These are phyloP conservation scores for Harpegnathos saltator DNA, from an alignment of 1,140 invertebrate species.

Conservation along the genomic window DNA sequence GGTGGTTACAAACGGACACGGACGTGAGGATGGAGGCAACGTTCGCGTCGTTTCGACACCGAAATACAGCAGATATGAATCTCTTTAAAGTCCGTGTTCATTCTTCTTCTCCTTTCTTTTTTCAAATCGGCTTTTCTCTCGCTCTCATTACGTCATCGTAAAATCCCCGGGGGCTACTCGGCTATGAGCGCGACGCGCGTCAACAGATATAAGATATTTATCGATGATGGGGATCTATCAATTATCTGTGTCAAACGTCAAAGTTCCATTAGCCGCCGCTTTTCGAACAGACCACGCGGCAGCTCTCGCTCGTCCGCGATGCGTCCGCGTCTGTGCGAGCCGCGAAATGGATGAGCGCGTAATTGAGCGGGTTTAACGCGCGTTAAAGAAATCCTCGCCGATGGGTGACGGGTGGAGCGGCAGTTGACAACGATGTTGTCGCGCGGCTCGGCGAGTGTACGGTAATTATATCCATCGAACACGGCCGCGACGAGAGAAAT, in stretches of 20 bases:
- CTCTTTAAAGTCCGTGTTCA: too few relatives aligned
- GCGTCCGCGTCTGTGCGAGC: neutral
- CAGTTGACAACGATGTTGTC: constrained; percentile 18
- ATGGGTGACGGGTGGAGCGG: constrained; percentile 35
- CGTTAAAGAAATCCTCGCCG: constrained; percentile 20
- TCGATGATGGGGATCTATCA: constrained; percentile 33
- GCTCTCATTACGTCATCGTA: neutral
- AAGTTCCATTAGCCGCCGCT: neutral
- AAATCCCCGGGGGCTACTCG: too few relatives aligned
- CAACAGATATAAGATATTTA: neutral
- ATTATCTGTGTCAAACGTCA: constrained; percentile 12
- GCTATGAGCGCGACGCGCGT: neutral
- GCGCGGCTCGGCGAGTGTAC: constrained; percentile 14
- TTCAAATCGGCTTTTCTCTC: too few relatives aligned
- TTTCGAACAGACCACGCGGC: neutral
- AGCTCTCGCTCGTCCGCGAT: neutral
- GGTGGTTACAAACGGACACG: neutral
- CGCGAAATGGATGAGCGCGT: constrained; percentile 20
- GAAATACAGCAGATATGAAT: too few relatives aligned
- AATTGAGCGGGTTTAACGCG: constrained; percentile 40
- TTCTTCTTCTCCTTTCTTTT: too few relatives aligned
- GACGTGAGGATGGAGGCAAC: neutral
- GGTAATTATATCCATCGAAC: constrained; percentile 53
- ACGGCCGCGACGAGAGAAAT: constrained; percentile 14
- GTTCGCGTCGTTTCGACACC: too few relatives aligned